Percentiles rank a stretch among this genome's conserved stretches.
Conservation (phyloP, 2,113 vertebrate genomes). For the Cephalopterus ornatus region DNA sequence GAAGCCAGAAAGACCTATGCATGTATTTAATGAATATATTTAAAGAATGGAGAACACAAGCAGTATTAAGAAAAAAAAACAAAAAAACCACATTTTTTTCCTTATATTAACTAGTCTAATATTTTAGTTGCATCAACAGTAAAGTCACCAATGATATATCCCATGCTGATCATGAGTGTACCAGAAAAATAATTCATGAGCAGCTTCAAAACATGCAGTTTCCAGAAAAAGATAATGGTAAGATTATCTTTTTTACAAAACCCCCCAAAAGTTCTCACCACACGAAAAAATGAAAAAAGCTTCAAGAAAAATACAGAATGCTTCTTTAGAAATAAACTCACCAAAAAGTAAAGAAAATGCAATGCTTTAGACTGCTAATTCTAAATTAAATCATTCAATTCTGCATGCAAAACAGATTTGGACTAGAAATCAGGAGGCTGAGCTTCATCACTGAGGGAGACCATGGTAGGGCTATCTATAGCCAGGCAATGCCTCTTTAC, state of each 20-base stretch:
- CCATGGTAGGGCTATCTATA: neutral
- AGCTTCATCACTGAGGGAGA: neutral
- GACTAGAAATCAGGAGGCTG: neutral
- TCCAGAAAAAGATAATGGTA: neutral
- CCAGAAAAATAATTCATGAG: neutral
- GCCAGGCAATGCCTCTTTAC: neutral
- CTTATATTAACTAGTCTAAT: neutral
- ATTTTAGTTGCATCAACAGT: neutral
- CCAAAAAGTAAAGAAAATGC: neutral
- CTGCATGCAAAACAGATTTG: neutral
- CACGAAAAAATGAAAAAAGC: neutral
- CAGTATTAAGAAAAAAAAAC: neutral
- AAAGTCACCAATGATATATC: neutral
- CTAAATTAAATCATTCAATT: neutral
- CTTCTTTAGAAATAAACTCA: neutral
- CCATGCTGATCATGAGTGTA: neutral
- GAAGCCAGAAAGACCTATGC: slow-evolving; percentile 58
- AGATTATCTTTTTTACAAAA: neutral
- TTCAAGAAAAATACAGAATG: neutral
- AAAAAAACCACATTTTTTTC: neutral
- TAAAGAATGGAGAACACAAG: neutral
- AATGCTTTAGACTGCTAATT: neutral
- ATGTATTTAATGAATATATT: slow-evolving; percentile 43
- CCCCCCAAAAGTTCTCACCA: neutral
- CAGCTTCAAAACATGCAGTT: neutral